phyloP scores from a whole-genome alignment of 1,140 invertebrate species.

The Eubasilissa regina region DNA sequence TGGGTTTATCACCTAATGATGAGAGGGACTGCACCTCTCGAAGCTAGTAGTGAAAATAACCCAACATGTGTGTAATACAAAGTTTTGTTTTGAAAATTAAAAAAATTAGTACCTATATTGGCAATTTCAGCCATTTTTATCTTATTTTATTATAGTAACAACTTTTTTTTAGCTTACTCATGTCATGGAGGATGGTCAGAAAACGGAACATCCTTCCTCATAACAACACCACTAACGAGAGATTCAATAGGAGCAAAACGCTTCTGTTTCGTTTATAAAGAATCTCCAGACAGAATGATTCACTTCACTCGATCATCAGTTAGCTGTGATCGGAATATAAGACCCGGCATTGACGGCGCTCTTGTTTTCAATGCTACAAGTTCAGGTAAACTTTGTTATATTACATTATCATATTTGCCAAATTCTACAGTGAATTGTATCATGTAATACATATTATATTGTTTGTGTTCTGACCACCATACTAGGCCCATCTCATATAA shows the following conservation, averaged over 20 bases:
- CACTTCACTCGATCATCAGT: slow-evolving; percentile 72
- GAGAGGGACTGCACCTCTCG: too few relatives aligned
- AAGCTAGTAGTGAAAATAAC: too few relatives aligned
- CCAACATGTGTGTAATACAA: too few relatives aligned
- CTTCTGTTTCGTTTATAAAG: slow-evolving; percentile 77
- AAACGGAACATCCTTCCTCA: slow-evolving; percentile 82
- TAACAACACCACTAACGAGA: slow-evolving; percentile 79
- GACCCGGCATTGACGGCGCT: slow-evolving; percentile 67
- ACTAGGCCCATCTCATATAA: too few relatives aligned
- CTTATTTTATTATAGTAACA: too few relatives aligned
- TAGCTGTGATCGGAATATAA: slow-evolving; percentile 73
- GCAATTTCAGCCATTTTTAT: too few relatives aligned
- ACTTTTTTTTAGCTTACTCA: slow-evolving; percentile 78
- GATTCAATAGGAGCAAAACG: slow-evolving; percentile 73
- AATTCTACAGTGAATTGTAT: too few relatives aligned
- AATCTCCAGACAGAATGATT: slow-evolving; percentile 67
- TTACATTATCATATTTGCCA: not conserved
- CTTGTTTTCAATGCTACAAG: slow-evolving; percentile 71
- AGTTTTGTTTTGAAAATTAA: too few relatives aligned
- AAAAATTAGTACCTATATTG: too few relatives aligned
- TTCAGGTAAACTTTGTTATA: slow-evolving; percentile 65
- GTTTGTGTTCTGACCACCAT: too few relatives aligned
- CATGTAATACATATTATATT: too few relatives aligned
- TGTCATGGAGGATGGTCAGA: slow-evolving; percentile 86
- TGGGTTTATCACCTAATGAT: too few relatives aligned